Evolutionary conservation across 2,113 vertebrate species (phyloP).

Genomic region (Cygnus buccinator): DNA sequence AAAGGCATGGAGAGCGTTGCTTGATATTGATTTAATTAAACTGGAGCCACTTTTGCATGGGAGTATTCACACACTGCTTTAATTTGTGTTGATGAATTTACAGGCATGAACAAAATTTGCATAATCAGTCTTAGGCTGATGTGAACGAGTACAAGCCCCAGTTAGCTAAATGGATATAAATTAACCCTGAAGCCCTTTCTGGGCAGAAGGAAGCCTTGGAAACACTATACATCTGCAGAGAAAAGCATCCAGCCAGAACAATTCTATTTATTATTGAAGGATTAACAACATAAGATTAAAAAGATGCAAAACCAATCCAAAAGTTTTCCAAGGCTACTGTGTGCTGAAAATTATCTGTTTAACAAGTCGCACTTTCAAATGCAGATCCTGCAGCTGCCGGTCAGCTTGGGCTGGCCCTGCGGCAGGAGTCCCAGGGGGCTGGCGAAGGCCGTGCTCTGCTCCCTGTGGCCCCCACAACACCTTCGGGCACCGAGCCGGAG

Average conservation of each 20-base stretch:
- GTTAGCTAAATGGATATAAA: slow-evolving; percentile 52
- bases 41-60: neutral
- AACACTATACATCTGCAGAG: neutral
- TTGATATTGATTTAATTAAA: slow-evolving; percentile 30
- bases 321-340: neutral
- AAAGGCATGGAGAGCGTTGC: neutral
- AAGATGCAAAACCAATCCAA: neutral
- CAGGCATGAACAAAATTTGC: slow-evolving; percentile 60
- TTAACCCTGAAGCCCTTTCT: slow-evolving; percentile 27
- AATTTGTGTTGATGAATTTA: slow-evolving; percentile 61
- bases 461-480: neutral
- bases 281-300: slow-evolving; percentile 22
- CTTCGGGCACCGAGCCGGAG: fast-evolving
- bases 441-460: neutral
- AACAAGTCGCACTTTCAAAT: neutral
- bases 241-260: neutral
- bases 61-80: neutral
- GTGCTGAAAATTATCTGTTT: neutral
- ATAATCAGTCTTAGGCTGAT: slow-evolving; percentile 34
- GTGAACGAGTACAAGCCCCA: neutral
- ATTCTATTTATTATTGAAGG: slow-evolving; percentile 7
- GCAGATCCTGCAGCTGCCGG: neutral
- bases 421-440: neutral
- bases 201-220: neutral
- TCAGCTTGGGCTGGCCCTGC: neutral